Base-by-base conservation (phyloP, 2,888 invertebrate species). In the Scaptodrosophila latifasciaeformis region DNA sequence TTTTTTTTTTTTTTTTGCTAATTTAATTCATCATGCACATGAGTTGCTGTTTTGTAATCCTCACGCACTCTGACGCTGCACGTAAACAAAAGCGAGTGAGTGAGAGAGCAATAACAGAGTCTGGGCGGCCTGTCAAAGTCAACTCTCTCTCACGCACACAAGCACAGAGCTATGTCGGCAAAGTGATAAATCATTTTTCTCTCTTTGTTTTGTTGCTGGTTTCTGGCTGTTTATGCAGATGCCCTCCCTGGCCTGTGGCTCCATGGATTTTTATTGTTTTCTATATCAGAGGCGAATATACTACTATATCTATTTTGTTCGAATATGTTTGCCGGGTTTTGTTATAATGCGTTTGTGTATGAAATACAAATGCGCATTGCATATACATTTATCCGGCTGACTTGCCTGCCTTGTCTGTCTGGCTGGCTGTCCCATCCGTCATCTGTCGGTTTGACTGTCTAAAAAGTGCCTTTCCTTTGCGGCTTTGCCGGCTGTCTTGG, bases 1-100 rank as follows among this genome's bases (percentile, higher is more conserved):
- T n/a, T 31, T 24, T 35, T 44, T 5, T 53, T 54, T 48, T 39
- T 35, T 58, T 59, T 54, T 64, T 66, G 77, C 72, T 68, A 72
- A 72, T 77, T 72, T 77, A 77, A 72, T 72, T 62, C 77, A 72
- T 74, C 72, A 72, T 77, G 68, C 74, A 70, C 77, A 72, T 72
- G 72, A 72, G 70, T 72, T 72, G 77, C 68, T 68, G 62, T 74
- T 72, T 72, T 72, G 70, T 66, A 68, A 74, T 62, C 64, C 68
- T 62, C 65, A 61, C 64, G 66, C 59, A 61, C 46, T 59, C 49
- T 19, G 47, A 37, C 27, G 31, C 49, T 45, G 35, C 21, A 45
- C 45, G 48, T 49, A 42, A 19, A 3, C 15, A 9, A 9, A n/a
- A 46, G 45, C 54, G 43, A 40, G 64, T 65, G 70, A 70, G 24